Base-by-base conservation (phyloP, 2,888 invertebrate genomes). In the Lumbricus terrestris region DNA sequence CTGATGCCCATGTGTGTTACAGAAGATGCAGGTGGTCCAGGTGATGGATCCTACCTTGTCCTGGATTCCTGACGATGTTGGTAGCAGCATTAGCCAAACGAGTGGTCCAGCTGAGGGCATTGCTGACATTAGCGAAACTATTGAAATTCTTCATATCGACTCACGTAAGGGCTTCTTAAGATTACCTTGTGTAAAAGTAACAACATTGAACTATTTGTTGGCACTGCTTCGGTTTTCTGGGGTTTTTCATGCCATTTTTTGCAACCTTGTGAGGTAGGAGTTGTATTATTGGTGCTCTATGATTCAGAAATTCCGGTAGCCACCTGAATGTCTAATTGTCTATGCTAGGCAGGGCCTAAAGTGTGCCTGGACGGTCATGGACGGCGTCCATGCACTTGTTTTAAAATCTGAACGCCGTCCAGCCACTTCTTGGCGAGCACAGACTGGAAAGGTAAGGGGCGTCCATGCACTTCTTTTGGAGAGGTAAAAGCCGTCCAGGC, bases 131-230 rank as follows among this genome's bases (percentile, higher is more conserved):
- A 83, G 90, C 33, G 92, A 92, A 4, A 42, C 92, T 15, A 91
- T 93, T 35, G 93, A 93, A 88, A 85, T 92, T 13, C 38, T 92
- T 90, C 89, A 37, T 33, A 88, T 91, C 29, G 89, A 90, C 40
- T 54, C 33, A 40, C 88, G 37, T 89, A 37, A 35, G 69, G 29
- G 69, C 29, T 69, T 69, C 69, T 11, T n/a, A 69, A 69, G 69
- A n/a, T 54, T 29, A 54, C 29, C 29, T 1, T 40, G 40, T 29
- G n/a, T 11, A 69, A 69, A 69, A 54, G 23, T 29, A 54, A 29
- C 29, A 23, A 54, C 69, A n/a, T n/a, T 69, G 69, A 69, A 69
- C 69, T 69, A 69, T 69, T 69, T 69, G n/a, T 69, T n/a, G 29
- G 69, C n/a, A 69, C n/a, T 69, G 29, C n/a, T n/a, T n/a, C 69